Conservation (phyloP, 2,113 vertebrate genomes). For the Irena cyanogastra region DNA sequence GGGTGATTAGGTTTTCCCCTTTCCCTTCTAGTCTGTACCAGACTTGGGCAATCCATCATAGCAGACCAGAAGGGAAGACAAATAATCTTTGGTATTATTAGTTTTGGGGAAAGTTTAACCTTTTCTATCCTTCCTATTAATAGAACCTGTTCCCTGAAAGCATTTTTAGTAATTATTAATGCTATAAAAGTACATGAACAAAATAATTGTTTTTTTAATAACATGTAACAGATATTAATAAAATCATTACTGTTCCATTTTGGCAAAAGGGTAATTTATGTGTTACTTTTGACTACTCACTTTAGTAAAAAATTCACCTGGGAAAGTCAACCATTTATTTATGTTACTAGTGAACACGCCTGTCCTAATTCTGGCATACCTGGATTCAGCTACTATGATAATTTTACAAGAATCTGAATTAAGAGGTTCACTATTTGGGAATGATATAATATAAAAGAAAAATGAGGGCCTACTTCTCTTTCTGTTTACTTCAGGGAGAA, state of each 20-base stretch:
- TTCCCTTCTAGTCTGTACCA: background rate
- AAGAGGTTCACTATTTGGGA: background rate
- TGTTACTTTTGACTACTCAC: background rate
- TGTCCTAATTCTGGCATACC: background rate
- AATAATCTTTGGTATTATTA: background rate
- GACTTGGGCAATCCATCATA: background rate
- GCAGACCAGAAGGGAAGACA: background rate
- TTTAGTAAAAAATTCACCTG: background rate
- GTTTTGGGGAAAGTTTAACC: background rate
- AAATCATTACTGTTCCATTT: background rate
- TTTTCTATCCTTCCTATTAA: background rate
- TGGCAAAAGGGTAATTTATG: background rate
- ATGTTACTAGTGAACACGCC: background rate
- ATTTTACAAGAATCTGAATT: slow-evolving; percentile 31
- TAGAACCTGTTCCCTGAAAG: background rate
- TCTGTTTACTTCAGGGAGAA: background rate
- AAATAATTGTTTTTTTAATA: background rate
- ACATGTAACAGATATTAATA: background rate
- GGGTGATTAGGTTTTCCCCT: background rate
- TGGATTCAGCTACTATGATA: background rate
- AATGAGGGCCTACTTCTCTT: background rate
- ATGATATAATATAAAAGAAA: slow-evolving; percentile 10
- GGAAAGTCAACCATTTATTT: background rate
- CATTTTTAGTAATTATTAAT: background rate
- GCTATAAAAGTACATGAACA: background rate